Evolutionary conservation across 2,797 vertebrate species (phyloP).

Genomic region (Sebastes iracundus): DNA sequence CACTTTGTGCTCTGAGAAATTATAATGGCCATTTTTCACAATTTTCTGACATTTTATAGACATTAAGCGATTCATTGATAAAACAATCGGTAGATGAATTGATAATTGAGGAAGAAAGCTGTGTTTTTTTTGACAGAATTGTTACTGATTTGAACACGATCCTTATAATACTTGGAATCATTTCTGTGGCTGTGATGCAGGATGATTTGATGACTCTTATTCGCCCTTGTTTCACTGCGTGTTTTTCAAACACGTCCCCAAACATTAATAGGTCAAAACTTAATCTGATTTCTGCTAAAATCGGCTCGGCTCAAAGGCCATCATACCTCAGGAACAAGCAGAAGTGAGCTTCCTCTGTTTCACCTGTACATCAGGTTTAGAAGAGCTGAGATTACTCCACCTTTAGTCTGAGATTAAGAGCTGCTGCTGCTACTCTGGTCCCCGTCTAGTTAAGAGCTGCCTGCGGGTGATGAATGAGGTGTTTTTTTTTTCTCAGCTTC

Average conservation of each 20-base stretch:
- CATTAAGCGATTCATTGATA: fast-evolving
- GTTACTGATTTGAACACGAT: background rate
- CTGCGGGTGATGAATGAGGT: background rate
- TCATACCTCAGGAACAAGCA: background rate
- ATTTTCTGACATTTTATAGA: no score
- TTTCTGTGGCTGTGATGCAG: background rate
- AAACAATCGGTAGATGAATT: background rate
- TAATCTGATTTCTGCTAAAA: background rate
- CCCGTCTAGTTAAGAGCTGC: background rate
- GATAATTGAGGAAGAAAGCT: background rate
- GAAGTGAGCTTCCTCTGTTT: background rate
- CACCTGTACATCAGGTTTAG: background rate
- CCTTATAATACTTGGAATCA: no score
- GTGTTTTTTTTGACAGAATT: background rate
- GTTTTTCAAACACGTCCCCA: background rate
- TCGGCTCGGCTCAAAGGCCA: background rate
- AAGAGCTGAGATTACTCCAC: background rate
- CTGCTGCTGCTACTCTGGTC: background rate
- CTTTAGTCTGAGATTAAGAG: conserved; percentile 5
- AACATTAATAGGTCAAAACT: background rate
- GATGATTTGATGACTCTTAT: background rate
- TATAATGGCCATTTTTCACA: no score
- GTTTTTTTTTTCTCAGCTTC: background rate
- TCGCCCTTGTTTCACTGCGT: background rate
- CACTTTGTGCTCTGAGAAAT: no score